phyloP scores from a whole-genome alignment of 1,140 invertebrate genomes.

The Drosophila busckii region DNA sequence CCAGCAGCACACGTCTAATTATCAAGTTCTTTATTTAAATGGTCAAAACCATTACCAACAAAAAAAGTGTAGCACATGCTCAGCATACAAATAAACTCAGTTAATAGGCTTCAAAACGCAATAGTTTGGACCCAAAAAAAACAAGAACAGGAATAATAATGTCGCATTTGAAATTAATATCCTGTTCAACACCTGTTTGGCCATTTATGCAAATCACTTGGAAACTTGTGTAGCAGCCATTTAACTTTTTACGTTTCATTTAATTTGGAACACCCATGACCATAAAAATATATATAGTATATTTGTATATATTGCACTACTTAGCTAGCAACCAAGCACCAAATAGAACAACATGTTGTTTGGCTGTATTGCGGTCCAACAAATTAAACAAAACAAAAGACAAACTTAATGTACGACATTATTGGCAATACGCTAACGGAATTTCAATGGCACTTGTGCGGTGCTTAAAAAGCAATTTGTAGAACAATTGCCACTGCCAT shows the following conservation, averaged over 20 bases:
- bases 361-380: background rate
- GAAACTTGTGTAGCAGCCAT: slow-evolving; percentile 19
- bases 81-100: slow-evolving; percentile 37
- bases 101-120: slow-evolving; percentile 30
- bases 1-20: slow-evolving; percentile 40
- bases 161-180: slow-evolving; percentile 54
- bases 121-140: slow-evolving; percentile 27
- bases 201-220: slow-evolving; percentile 50
- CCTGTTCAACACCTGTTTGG: slow-evolving; percentile 66
- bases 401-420: slow-evolving; percentile 63
- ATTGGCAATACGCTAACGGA: slow-evolving; percentile 49
- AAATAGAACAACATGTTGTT: slow-evolving; percentile 34
- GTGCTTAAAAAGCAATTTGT: slow-evolving; percentile 53
- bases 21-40: slow-evolving; percentile 48
- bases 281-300: slow-evolving; percentile 66
- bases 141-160: slow-evolving; percentile 24
- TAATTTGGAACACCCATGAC: slow-evolving; percentile 69
- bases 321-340: slow-evolving; percentile 20
- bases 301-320: slow-evolving; percentile 28
- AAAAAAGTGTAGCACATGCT: slow-evolving; percentile 26
- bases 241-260: slow-evolving; percentile 55
- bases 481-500: slow-evolving; percentile 11
- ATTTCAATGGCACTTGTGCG: slow-evolving; percentile 46
- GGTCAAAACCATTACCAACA: slow-evolving; percentile 5
- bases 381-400: slow-evolving; percentile 2